These are phyloP conservation scores for Bombus ignitus DNA, from an alignment of 1,140 invertebrate species.

Conservation along the genomic window DNA sequence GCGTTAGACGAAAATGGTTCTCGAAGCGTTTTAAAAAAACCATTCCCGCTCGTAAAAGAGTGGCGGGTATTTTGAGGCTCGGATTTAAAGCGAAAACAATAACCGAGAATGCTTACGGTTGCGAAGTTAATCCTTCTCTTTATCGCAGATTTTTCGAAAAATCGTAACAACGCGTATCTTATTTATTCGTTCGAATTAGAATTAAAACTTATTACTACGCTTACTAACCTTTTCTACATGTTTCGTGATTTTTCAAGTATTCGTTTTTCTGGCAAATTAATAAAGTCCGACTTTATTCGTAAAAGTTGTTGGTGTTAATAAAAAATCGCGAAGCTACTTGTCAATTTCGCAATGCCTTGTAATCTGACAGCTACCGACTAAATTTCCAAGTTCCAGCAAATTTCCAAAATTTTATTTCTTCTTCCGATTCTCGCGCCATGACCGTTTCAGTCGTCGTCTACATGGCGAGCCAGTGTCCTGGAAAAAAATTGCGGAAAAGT, in stretches of 20 bases:
- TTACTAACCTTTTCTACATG: too few species aligned
- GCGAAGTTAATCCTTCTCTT: not conserved
- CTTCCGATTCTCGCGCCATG: not conserved
- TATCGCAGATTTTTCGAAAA: not conserved
- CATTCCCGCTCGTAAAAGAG: not conserved
- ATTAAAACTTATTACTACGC: too few species aligned
- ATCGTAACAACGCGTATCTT: not conserved
- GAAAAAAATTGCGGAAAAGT: constrained; percentile 8
- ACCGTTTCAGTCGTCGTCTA: not conserved
- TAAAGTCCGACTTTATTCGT: too few species aligned
- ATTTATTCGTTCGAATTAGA: not conserved
- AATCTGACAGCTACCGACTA: too few species aligned
- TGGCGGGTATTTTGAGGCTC: not conserved
- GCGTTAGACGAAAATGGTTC: constrained; percentile 27
- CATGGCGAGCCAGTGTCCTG: not conserved
- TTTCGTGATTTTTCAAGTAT: too few species aligned
- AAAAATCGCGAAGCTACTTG: too few species aligned
- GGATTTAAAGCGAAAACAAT: constrained; percentile 10
- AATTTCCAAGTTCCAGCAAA: not conserved
- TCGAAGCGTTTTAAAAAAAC: constrained; percentile 25
- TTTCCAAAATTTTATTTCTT: not conserved
- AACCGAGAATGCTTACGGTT: not conserved
- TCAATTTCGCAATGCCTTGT: not conserved
- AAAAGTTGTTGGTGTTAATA: too few species aligned
- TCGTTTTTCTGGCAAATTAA: too few species aligned